Conservation (phyloP, 1,140 invertebrate genomes). For the Radopholus similis region DNA sequence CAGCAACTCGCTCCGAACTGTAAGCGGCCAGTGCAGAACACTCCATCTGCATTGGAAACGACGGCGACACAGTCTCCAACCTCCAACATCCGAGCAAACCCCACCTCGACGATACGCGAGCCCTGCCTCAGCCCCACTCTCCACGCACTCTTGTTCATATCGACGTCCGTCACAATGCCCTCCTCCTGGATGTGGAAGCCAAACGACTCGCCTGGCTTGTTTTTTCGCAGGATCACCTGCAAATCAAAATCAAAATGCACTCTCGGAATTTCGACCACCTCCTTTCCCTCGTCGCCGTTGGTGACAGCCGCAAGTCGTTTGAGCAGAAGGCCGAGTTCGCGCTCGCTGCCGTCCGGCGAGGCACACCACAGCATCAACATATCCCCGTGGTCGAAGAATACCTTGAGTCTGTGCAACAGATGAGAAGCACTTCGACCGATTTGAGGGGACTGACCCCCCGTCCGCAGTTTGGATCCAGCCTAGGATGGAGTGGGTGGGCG, state of each 20-base stretch:
- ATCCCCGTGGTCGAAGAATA: constrained; percentile 59
- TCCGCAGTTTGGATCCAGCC: constrained; percentile 68
- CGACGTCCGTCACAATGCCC: constrained; percentile 88
- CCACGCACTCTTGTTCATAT: constrained; percentile 74
- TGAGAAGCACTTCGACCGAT: neutral
- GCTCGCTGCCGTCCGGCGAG: constrained; percentile 45
- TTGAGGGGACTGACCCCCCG: constrained; percentile 34
- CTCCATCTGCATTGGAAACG: constrained; percentile 68
- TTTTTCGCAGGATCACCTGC: constrained; percentile 20
- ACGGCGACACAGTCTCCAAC: neutral
- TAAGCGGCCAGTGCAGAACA: constrained; percentile 82
- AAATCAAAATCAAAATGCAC: constrained; percentile 65
- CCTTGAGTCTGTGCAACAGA: constrained; percentile 45
- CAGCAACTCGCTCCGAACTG: constrained; percentile 87
- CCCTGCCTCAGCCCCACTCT: constrained; percentile 82
- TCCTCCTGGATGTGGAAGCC: constrained; percentile 94
- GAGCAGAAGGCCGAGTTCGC: constrained; percentile 43
- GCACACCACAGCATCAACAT: constrained; percentile 52
- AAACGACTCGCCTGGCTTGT: constrained; percentile 70
- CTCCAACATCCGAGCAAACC: neutral
- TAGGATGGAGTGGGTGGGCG: constrained; percentile 77
- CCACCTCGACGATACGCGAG: constrained; percentile 78
- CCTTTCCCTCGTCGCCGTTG: constrained; percentile 58
- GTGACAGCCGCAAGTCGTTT: constrained; percentile 49
- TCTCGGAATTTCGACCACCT: constrained; percentile 67